Evolutionary conservation across 1,140 invertebrate genomes (phyloP).

Genomic region (Hyles euphorbiae): DNA sequence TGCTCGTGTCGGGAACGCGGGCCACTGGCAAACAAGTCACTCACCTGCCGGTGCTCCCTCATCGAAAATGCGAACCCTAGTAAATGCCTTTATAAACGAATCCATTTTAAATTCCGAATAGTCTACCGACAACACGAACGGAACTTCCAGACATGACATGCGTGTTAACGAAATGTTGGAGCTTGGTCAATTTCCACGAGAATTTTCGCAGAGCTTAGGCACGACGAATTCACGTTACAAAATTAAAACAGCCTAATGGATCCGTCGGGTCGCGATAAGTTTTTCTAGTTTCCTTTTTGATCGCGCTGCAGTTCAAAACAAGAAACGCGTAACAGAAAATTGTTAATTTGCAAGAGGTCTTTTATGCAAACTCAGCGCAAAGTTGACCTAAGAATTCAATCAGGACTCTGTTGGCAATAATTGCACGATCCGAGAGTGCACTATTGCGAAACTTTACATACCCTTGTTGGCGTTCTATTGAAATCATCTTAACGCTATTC

Average conservation of each 20-base stretch:
- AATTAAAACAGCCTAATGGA: constrained; percentile 47
- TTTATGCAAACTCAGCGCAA: constrained; percentile 66
- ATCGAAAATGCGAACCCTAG: constrained; percentile 67
- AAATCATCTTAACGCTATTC: constrained; percentile 70
- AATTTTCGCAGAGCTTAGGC: constrained; percentile 39
- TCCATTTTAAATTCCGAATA: constrained; percentile 69
- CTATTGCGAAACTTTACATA: constrained; percentile 68
- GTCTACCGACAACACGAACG: constrained; percentile 65
- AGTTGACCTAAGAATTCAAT: constrained; percentile 72
- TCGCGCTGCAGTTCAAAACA: constrained; percentile 42
- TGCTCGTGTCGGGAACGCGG: constrained; percentile 52
- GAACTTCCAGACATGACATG: constrained; percentile 68
- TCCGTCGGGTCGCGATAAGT: constrained; percentile 20
- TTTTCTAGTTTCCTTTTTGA: constrained; percentile 39
- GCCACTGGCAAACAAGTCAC: constrained; percentile 70
- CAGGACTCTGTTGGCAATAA: constrained; percentile 68
- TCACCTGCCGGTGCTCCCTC: constrained; percentile 65
- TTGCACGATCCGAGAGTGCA: constrained; percentile 62
- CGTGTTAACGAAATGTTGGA: constrained; percentile 66
- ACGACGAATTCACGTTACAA: constrained; percentile 41
- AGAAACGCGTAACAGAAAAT: constrained; percentile 43
- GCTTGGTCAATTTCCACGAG: constrained; percentile 57
- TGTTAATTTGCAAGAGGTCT: constrained; percentile 58
- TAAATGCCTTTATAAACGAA: constrained; percentile 71
- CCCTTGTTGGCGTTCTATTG: constrained; percentile 68